Base-by-base conservation (phyloP, 1,140 invertebrate genomes). In the Dendrolimus kikuchii region DNA sequence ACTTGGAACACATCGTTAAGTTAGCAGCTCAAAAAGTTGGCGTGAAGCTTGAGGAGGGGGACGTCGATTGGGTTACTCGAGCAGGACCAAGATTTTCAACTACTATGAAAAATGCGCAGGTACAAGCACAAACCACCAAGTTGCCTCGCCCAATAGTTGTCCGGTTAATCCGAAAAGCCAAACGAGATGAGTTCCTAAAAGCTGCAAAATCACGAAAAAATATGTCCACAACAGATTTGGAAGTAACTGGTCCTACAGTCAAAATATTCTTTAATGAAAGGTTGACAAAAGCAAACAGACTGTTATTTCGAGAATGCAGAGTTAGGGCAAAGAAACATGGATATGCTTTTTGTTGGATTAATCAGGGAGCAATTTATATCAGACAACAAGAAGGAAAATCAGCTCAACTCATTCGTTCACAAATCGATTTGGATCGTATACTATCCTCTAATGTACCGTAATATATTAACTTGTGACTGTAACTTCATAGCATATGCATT, bases 151-250 rank as follows among this genome's bases (percentile, higher is more conserved):
- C 58, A 9, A 36, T 60, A 5, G 49, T 60, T 5, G 46, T 55
- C 9, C 49, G 58, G 2, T 37, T 60, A 39, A 36, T 55, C 8
- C 7, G 49, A 5, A 43, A 49, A 4, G 38, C 43, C 41, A 60
- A 60, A 40, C 10, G 58, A 36, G 46, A 60, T 36, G 36, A 59
- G 45, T 23, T 59, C 7, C n/a, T 59, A 5, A 59, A 54, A 47
- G 48, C 57, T 6, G 39, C 43, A 7, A 55, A 52, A 55, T 23
- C n/a, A 37, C 43, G 53, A 7, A 60, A 39, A 10, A 52, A 55
- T 8, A 6, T 60, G 4, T 52, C 49, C n/a, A 60, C 49, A 10
- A 46, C 43, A 4, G 57, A 54, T 44, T 8, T 59, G 40, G 40
- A 38, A 6, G 0, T 55, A 46, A 4, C 51, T 4, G 57, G 48